phyloP scores from a whole-genome alignment of 2,113 vertebrate genomes.

The Nycticorax nycticorax region DNA sequence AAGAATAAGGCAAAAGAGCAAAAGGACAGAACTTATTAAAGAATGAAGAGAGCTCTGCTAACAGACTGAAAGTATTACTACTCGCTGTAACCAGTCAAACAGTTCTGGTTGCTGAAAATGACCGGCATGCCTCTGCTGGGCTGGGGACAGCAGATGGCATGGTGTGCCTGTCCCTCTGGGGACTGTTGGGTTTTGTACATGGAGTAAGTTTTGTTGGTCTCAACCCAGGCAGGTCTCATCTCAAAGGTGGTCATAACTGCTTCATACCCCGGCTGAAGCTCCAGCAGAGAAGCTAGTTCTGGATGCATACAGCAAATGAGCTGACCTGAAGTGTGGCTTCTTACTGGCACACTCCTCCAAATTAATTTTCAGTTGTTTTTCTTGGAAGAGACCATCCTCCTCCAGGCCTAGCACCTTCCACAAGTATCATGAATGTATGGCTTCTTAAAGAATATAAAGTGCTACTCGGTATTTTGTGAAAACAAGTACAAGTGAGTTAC shows the following conservation, averaged over 20 bases:
- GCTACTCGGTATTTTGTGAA: neutral
- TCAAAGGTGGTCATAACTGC: neutral
- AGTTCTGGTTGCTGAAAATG: neutral
- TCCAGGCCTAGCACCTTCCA: neutral
- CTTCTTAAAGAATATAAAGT: neutral
- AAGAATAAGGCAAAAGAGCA: neutral
- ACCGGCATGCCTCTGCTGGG: neutral
- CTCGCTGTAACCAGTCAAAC: neutral
- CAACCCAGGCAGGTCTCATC: neutral
- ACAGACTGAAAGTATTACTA: slow-evolving; percentile 2
- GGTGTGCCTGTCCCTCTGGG: neutral
- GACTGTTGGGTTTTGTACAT: neutral
- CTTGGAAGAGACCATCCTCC: neutral
- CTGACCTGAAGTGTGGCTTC: neutral
- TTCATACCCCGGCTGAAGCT: neutral
- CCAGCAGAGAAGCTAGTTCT: neutral
- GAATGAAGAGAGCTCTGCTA: neutral
- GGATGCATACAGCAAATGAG: neutral
- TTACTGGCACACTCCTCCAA: neutral
- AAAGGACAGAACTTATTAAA: neutral
- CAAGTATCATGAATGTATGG: neutral
- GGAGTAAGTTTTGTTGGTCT: neutral
- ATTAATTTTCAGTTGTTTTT: neutral
- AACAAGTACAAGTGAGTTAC: neutral
- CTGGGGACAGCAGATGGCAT: neutral